A percentile compares a stretch with the other conserved stretches of the same genome.
Conservation (phyloP, 2,113 vertebrate species). For the Aramus guarauna region DNA sequence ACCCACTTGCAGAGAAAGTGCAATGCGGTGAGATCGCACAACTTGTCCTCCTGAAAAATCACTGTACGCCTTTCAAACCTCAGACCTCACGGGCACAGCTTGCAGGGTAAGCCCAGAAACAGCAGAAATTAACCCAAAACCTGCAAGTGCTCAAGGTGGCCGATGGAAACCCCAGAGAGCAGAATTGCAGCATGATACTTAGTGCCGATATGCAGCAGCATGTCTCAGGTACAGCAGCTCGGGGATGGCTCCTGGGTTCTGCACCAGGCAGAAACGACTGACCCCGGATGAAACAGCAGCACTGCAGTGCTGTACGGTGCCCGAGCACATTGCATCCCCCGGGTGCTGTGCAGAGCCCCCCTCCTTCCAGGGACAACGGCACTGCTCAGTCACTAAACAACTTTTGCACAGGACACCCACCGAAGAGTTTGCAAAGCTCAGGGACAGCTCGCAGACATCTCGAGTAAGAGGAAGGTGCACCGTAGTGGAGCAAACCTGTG, state of each 20-base stretch:
- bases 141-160: neutral
- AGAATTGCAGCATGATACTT: fast-evolving
- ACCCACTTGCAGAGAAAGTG: neutral
- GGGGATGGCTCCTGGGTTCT: fast-evolving
- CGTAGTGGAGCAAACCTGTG: fast-evolving
- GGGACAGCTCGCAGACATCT: neutral
- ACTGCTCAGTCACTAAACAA: neutral
- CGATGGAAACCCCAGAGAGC: neutral
- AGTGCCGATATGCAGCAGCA: fast-evolving
- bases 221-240: fast-evolving
- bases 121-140: neutral
- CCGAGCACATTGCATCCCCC: fast-evolving
- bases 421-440: fast-evolving
- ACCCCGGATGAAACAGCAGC: neutral
- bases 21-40: neutral
- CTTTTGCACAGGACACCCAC: neutral
- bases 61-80: neutral
- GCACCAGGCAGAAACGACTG: too few species aligned
- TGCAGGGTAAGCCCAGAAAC: neutral
- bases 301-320: fast-evolving
- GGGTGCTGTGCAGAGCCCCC: fast-evolving
- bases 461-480: neutral
- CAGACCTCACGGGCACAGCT: neutral
- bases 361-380: neutral
- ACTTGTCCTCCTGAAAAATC: neutral